Percentiles rank a stretch among this genome's conserved stretches.
phyloP scores from a whole-genome alignment of 2,113 vertebrate genomes.

The Salvelinus fontinalis region DNA sequence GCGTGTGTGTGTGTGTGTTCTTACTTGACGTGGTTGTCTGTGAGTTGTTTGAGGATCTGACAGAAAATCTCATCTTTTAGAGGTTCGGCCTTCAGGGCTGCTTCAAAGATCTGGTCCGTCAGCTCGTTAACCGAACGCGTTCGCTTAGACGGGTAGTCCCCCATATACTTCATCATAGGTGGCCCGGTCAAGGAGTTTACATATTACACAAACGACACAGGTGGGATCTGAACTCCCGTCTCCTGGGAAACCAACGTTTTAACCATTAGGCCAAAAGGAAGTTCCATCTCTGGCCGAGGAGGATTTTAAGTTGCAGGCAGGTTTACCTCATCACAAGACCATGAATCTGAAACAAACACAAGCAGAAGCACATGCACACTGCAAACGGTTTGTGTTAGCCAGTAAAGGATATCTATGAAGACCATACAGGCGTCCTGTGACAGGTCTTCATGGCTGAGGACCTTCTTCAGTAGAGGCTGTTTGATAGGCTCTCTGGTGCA shows the following conservation, averaged over 20 bases:
- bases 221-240: too few relatives aligned
- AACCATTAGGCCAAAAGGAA: too few relatives aligned
- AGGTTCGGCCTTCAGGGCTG: slow-evolving; percentile 89
- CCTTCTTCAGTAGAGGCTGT: slow-evolving; percentile 91
- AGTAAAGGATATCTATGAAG: slow-evolving; percentile 90
- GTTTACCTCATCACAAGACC: too few relatives aligned
- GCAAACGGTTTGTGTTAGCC: neutral
- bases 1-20: neutral
- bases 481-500: slow-evolving; percentile 95
- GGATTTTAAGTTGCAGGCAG: too few relatives aligned
- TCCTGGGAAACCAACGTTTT: too few relatives aligned
- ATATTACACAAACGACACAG: too few relatives aligned
- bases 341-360: too few relatives aligned
- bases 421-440: slow-evolving; percentile 94
- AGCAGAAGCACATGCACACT: neutral
- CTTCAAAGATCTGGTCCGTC: slow-evolving; percentile 97
- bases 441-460: slow-evolving; percentile 88
- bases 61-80: slow-evolving; percentile 95
- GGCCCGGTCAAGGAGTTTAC: slow-evolving; percentile 75
- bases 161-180: slow-evolving; percentile 98
- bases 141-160: slow-evolving; percentile 95
- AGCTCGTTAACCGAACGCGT: slow-evolving; percentile 91
- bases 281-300: too few relatives aligned
- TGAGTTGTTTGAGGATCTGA: slow-evolving; percentile 96
- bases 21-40: slow-evolving; percentile 78